Conservation (phyloP, 2,797 vertebrate species). For the Leptatherina wallacei region DNA sequence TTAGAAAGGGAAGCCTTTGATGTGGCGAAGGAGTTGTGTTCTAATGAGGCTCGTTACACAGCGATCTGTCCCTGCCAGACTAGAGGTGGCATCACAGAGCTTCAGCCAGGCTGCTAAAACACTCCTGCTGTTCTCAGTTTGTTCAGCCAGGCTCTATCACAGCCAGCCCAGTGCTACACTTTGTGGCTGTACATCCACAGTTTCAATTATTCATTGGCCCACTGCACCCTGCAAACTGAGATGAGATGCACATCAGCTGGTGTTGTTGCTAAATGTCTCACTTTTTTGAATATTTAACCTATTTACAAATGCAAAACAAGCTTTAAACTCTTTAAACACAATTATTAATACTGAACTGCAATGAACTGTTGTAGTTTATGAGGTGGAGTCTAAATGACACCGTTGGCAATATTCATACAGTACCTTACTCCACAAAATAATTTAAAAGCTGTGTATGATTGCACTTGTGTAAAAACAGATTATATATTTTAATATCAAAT, state of each 20-base stretch:
- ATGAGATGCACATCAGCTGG: conserved; percentile 41
- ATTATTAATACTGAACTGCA: background rate
- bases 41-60: conserved; percentile 73
- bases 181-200: conserved; percentile 63
- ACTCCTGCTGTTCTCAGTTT: conserved; percentile 72
- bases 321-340: conserved; percentile 13
- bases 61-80: conserved; percentile 68
- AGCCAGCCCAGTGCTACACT: conserved; percentile 59
- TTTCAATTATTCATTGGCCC: conserved; percentile 67
- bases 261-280: conserved; percentile 24
- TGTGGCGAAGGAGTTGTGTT: conserved; percentile 64
- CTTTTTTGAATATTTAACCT: conserved; percentile 19
- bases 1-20: conserved; percentile 70
- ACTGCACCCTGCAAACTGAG: conserved; percentile 56
- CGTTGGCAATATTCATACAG: background rate
- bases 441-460: background rate
- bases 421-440: background rate
- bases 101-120: conserved; percentile 68
- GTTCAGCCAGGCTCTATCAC: conserved; percentile 72
- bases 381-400: background rate
- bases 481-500: background rate
- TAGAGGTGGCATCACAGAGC: conserved; percentile 66
- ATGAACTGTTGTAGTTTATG: background rate
- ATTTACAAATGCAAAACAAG: background rate
- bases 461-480: background rate